phyloP scores from a whole-genome alignment of 2,797 vertebrate genomes.

The Poecile montanus region DNA sequence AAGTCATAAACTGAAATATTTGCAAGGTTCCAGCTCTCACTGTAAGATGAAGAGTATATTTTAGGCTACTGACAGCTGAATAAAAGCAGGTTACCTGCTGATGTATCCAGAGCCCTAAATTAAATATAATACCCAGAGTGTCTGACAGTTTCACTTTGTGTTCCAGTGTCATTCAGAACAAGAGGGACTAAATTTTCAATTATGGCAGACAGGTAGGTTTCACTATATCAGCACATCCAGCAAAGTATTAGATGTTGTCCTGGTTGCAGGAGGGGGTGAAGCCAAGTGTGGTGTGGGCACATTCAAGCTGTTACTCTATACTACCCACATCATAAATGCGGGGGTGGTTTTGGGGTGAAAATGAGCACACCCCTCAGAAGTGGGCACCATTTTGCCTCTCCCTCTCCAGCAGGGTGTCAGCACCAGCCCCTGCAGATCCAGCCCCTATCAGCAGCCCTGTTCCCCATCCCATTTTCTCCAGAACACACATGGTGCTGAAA shows the following conservation, averaged over 20 bases:
- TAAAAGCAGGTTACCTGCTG: not conserved
- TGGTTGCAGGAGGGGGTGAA: not conserved
- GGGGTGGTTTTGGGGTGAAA: not conserved
- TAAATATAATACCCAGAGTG: not conserved
- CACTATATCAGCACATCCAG: not conserved
- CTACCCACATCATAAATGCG: not conserved
- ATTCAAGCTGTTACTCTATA: not conserved
- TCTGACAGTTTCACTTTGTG: not conserved
- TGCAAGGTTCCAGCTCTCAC: not conserved
- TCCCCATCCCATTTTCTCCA: fast-evolving
- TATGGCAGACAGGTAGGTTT: not conserved
- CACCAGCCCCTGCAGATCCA: not conserved
- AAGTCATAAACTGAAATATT: not conserved
- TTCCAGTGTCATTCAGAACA: not conserved
- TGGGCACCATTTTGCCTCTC: not conserved
- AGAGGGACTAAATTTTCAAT: not conserved
- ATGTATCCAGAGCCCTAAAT: not conserved
- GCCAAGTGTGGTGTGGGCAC: fast-evolving
- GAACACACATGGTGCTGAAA: fast-evolving
- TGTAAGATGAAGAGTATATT: not conserved
- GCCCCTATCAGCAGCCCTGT: not conserved
- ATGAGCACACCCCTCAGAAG: not conserved
- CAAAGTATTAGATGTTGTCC: not conserved
- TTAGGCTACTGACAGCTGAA: not conserved
- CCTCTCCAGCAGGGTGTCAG: not conserved